Evolutionary conservation across 1,140 invertebrate genomes (phyloP).

Genomic region (Acromyrmex heyeri): DNA sequence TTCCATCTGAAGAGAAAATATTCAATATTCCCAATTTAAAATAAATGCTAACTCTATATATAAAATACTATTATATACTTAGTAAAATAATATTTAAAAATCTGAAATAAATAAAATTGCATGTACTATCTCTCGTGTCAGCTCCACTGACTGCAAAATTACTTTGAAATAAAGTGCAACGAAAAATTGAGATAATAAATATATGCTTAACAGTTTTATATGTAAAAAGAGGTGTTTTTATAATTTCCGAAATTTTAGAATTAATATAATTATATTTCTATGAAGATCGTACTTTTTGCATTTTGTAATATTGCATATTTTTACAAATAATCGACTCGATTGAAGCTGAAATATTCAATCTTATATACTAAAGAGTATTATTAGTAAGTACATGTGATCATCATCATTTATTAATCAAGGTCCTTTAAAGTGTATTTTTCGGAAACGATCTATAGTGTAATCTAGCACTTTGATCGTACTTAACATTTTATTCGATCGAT

Average conservation of each 20-base stretch:
- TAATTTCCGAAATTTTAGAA: neutral
- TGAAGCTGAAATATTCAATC: neutral
- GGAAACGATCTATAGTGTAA: neutral
- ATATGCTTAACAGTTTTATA: neutral
- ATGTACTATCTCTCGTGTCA: neutral
- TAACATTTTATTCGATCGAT: neutral
- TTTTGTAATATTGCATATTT: conserved; percentile 14
- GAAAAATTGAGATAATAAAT: conserved; percentile 10
- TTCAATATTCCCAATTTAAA: neutral
- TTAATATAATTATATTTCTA: conserved; percentile 4
- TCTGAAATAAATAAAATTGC: neutral
- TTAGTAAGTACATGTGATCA: neutral
- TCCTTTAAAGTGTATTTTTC: neutral
- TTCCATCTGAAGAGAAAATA: neutral
- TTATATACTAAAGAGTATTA: neutral
- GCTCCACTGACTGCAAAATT: neutral
- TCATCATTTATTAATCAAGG: neutral
- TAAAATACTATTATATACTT: neutral
- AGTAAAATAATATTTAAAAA: neutral
- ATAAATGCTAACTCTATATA: neutral
- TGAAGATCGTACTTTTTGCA: neutral
- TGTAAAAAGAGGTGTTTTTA: neutral
- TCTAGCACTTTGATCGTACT: conserved; percentile 20
- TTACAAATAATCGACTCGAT: neutral
- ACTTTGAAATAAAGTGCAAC: neutral